Percentiles rank a stretch among this genome's conserved stretches.
phyloP scores from a whole-genome alignment of 2,888 invertebrate species.

The Caenorhabditis sinica region DNA sequence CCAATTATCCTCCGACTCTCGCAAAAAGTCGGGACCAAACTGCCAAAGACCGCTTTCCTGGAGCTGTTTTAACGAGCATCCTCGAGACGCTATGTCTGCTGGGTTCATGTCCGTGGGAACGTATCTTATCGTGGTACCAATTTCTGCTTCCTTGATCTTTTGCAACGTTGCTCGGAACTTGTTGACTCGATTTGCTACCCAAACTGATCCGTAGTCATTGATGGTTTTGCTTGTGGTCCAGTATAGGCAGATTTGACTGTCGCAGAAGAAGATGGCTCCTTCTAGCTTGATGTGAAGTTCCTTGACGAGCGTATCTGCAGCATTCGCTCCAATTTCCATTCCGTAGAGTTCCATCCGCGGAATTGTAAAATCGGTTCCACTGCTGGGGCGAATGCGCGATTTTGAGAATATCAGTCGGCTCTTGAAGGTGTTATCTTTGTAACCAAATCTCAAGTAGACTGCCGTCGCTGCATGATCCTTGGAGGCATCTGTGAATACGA shows the following conservation, averaged over 20 bases:
- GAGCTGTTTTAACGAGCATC: not conserved
- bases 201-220: not conserved
- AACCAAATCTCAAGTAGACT: not conserved
- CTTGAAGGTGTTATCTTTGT: not conserved
- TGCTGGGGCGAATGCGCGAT: not conserved
- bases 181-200: not conserved
- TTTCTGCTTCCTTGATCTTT: not conserved
- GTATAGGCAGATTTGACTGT: not conserved
- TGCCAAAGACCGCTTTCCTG: not conserved
- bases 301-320: not conserved
- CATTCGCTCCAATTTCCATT: not conserved
- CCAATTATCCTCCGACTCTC: too few species aligned
- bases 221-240: not conserved
- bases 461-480: not conserved
- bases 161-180: not conserved
- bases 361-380: not conserved
- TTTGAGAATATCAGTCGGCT: not conserved
- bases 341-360: not conserved
- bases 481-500: conserved; percentile 1
- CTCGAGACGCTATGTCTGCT: conserved; percentile 8
- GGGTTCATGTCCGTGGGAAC: conserved; percentile 14
- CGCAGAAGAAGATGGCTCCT: not conserved
- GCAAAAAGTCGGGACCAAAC: not conserved
- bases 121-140: not conserved
- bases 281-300: too few species aligned